A percentile compares a stretch with the other conserved stretches of the same genome.
Conservation (phyloP, 2,888 invertebrate genomes). For the Aquatica leii region DNA sequence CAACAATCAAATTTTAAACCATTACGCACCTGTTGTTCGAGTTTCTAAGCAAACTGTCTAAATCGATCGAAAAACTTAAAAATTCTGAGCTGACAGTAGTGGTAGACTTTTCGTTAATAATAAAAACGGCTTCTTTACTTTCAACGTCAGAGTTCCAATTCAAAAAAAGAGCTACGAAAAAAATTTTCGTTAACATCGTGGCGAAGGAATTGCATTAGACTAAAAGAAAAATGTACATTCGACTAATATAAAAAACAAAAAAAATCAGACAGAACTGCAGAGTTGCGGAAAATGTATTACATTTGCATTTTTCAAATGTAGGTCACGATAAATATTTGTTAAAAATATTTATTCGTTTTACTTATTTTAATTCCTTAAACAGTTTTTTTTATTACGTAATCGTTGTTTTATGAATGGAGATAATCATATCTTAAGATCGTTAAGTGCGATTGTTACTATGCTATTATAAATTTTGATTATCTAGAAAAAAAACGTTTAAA, state of each 20-base stretch:
- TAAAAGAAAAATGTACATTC: background rate
- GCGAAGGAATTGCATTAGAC: background rate
- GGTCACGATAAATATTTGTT: constrained; percentile 6
- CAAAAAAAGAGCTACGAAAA: background rate
- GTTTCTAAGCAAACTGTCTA: constrained; percentile 67
- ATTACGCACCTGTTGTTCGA: constrained; percentile 59
- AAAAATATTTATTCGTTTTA: background rate
- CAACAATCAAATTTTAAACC: background rate
- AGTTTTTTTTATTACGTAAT: no score
- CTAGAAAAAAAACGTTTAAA: no score
- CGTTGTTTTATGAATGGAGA: no score
- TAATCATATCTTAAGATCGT: no score
- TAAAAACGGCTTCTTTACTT: constrained; percentile 50
- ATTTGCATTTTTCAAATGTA: background rate
- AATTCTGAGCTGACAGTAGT: constrained; percentile 74
- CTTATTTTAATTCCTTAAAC: no score
- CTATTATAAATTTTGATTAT: no score
- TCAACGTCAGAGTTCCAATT: background rate
- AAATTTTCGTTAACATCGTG: background rate
- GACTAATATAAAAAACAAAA: background rate
- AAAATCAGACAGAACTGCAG: background rate
- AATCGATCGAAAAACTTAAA: constrained; percentile 77
- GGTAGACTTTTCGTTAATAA: constrained; percentile 68
- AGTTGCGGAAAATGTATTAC: background rate
- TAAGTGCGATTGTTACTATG: no score